These are phyloP conservation scores for Rhamnusium bicolor DNA, from an alignment of 2,888 invertebrate genomes.

Conservation along the genomic window DNA sequence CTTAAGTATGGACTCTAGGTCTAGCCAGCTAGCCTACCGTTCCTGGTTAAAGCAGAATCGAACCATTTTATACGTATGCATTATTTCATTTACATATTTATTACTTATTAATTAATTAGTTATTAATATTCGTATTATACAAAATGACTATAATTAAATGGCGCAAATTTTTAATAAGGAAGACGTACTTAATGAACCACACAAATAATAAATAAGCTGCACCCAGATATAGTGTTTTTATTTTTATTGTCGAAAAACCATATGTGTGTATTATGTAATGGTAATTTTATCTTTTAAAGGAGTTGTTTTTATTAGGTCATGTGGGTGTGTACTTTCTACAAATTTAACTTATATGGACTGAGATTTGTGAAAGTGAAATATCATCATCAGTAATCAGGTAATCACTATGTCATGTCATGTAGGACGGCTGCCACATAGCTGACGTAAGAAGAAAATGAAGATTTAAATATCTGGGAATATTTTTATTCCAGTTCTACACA, in stretches of 20 bases:
- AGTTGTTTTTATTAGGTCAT: constrained; percentile 31
- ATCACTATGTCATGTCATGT: constrained; percentile 18
- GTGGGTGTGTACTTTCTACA: constrained; percentile 49
- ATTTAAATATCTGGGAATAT: constrained; percentile 8
- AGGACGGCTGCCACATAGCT: background rate
- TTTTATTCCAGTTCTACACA: too few relatives aligned
- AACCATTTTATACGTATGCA: too few relatives aligned
- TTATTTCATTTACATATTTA: too few relatives aligned
- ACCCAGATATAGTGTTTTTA: background rate
- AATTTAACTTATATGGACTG: constrained; percentile 43
- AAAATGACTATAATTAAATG: too few relatives aligned
- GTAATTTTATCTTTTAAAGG: constrained; percentile 35
- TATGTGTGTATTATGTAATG: constrained; percentile 42
- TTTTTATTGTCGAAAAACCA: constrained; percentile 35
- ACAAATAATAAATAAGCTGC: background rate
- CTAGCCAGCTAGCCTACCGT: too few relatives aligned
- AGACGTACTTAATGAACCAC: background rate
- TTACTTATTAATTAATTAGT: too few relatives aligned
- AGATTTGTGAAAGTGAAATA: constrained; percentile 50
- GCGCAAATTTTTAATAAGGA: background rate
- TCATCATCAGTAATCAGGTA: too few relatives aligned
- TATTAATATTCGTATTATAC: too few relatives aligned
- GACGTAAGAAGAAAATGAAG: constrained; percentile 3
- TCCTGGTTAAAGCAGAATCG: too few relatives aligned
- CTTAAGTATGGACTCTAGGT: too few relatives aligned